Evolutionary conservation across 92 coral and sea anemone genomes (phyloP).

Genomic region (Actinostola sp.): DNA sequence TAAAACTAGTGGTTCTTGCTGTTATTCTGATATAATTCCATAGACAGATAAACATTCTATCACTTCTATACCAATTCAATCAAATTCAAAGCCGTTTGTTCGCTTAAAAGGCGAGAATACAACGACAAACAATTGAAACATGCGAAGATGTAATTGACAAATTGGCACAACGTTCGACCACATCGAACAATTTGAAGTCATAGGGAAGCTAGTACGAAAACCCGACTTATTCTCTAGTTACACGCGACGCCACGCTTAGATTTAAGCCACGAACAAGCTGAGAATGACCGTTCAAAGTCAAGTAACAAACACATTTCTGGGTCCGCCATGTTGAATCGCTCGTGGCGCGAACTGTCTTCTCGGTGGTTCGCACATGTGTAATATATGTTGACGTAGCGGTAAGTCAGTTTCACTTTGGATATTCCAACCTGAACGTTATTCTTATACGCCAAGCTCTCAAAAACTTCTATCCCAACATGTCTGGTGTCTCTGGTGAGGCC

Average conservation of each 20-base stretch:
- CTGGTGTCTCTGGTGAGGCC: conserved; percentile 26
- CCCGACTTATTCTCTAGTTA: background rate
- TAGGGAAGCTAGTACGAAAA: no score
- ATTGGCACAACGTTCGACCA: no score
- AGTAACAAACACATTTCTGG: conserved; percentile 19
- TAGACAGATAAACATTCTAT: no score
- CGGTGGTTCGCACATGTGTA: conserved; percentile 22
- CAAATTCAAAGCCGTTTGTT: no score
- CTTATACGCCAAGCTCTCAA: no score
- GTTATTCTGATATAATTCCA: no score
- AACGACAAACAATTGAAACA: no score
- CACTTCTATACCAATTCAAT: no score
- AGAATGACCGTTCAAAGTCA: background rate
- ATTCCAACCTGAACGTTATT: background rate
- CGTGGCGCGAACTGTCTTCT: background rate
- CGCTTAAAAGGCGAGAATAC: no score
- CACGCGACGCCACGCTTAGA: background rate
- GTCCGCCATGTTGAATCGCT: conserved; percentile 3
- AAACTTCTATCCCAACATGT: conserved; percentile 11
- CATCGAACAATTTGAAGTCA: no score
- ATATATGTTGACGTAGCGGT: background rate
- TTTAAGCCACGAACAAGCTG: background rate
- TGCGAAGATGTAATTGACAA: no score
- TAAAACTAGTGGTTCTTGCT: no score
- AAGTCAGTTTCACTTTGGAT: background rate